Conservation (phyloP, 2,888 invertebrate species). For the Acrobasis repandana region DNA sequence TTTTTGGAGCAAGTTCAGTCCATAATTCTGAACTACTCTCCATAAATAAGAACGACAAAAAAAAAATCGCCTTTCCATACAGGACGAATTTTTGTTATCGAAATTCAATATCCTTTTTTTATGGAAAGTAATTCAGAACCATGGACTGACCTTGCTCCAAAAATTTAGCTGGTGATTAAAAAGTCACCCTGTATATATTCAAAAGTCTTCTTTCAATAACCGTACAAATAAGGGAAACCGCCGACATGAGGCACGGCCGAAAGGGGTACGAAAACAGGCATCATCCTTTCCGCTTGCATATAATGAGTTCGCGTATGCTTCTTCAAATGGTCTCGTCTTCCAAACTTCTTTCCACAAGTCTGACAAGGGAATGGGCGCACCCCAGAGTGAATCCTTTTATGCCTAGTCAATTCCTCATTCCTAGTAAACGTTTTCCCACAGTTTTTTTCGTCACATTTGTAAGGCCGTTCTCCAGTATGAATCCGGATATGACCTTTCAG, state of each 20-base stretch:
- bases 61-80: too few relatives aligned
- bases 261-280: conserved; percentile 84
- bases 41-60: too few relatives aligned
- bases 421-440: conserved; percentile 96
- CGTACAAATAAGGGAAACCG: conserved; percentile 80
- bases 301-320: conserved; percentile 95
- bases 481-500: conserved; percentile 95
- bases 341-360: conserved; percentile 95
- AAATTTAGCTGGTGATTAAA: too few relatives aligned
- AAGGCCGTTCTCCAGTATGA: conserved; percentile 95
- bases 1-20: too few relatives aligned
- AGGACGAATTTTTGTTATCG: too few relatives aligned
- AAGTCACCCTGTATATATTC: not conserved
- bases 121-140: too few relatives aligned
- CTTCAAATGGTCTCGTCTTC: conserved; percentile 96
- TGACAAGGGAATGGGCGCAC: conserved; percentile 92
- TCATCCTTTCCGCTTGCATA: conserved; percentile 83
- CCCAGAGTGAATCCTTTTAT: conserved; percentile 94
- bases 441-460: conserved; percentile 91
- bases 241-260: conserved; percentile 74
- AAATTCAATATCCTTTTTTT: too few relatives aligned
- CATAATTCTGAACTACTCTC: too few relatives aligned
- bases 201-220: conserved; percentile 62
- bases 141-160: too few relatives aligned
- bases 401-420: conserved; percentile 96